Conservation (phyloP, 2,113 vertebrate genomes). For the Caracal caracal region DNA sequence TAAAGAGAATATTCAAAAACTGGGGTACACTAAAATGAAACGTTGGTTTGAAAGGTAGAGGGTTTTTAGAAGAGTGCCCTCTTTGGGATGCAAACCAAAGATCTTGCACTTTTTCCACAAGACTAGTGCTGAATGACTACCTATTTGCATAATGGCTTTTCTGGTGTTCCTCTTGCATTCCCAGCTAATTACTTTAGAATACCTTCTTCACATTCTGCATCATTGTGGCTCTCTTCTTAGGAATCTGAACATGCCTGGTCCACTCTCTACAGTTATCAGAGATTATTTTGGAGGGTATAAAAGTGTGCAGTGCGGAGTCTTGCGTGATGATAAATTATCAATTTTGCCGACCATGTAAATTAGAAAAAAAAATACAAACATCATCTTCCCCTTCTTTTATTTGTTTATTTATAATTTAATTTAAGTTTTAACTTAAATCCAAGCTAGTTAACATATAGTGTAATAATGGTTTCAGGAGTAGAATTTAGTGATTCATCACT, state of each 20-base stretch:
- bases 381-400: not conserved
- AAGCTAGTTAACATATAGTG: no score
- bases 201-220: not conserved
- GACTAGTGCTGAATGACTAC: not conserved
- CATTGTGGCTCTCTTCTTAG: not conserved
- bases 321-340: not conserved
- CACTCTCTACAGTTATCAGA: not conserved
- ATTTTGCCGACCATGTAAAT: accelerated
- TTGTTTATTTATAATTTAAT: no score
- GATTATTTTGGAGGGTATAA: not conserved
- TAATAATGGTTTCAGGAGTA: no score
- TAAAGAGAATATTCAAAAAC: not conserved
- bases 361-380: not conserved
- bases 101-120: not conserved
- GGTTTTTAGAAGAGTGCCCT: not conserved
- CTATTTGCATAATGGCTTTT: not conserved
- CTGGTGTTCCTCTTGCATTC: not conserved
- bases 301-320: not conserved
- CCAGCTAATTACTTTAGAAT: not conserved
- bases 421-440: no score
- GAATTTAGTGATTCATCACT: no score
- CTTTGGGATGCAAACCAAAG: not conserved
- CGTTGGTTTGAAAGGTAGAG: not conserved
- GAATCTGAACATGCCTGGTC: not conserved
- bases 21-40: not conserved